Evolutionary conservation across 2,797 vertebrate genomes (phyloP).

Genomic region (Carduelis carduelis): DNA sequence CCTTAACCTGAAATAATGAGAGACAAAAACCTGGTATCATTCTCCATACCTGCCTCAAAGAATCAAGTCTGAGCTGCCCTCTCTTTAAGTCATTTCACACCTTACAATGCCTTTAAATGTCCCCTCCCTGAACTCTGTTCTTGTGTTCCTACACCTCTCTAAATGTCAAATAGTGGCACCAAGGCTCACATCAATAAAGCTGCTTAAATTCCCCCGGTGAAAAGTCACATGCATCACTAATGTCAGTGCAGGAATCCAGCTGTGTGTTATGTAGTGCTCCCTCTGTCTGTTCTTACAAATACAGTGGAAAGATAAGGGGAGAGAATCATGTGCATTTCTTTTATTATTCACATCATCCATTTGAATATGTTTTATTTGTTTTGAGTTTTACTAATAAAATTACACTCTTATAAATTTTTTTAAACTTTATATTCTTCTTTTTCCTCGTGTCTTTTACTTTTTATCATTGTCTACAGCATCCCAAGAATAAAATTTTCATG

Average conservation of each 20-base stretch:
- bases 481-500: background rate
- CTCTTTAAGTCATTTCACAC: background rate
- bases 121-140: background rate
- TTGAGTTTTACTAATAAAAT: background rate
- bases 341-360: background rate
- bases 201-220: background rate
- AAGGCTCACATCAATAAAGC: background rate
- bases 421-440: background rate
- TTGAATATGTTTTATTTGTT: accelerated
- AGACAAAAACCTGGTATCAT: background rate
- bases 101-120: background rate
- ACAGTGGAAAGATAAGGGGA: background rate
- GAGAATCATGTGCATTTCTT: background rate
- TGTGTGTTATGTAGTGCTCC: background rate
- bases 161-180: background rate
- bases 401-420: background rate
- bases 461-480: background rate
- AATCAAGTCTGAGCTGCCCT: background rate
- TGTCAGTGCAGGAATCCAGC: background rate
- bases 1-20: background rate
- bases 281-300: background rate
- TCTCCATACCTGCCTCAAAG: background rate
- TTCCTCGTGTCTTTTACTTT: background rate
- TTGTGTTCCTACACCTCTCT: background rate
- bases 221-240: background rate